Conservation (phyloP, 2,113 vertebrate species). For the Thomomys bottae region DNA sequence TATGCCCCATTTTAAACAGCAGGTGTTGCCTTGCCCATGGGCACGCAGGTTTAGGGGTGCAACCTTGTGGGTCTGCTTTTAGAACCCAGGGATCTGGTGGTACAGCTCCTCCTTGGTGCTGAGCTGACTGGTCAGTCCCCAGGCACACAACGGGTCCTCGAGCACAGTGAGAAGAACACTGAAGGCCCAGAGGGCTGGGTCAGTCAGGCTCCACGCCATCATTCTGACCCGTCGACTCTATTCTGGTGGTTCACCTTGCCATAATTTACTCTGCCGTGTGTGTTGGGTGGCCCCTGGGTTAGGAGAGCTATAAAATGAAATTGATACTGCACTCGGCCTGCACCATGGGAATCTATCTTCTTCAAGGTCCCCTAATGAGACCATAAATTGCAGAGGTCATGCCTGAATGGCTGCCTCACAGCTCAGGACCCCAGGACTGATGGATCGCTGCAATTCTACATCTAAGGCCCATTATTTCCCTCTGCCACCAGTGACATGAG, state of each 20-base stretch:
- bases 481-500: background rate
- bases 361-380: conserved; percentile 29
- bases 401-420: accelerated
- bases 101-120: background rate
- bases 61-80: background rate
- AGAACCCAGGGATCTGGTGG: background rate
- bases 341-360: background rate
- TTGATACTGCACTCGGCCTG: conserved; percentile 3
- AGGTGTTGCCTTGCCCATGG: background rate
- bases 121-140: accelerated
- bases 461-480: conserved; percentile 15
- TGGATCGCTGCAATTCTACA: background rate
- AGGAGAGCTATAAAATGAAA: conserved; percentile 32
- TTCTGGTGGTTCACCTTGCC: background rate
- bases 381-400: background rate
- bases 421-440: background rate
- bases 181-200: accelerated
- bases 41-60: background rate
- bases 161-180: background rate
- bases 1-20: accelerated
- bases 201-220: background rate
- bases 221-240: background rate
- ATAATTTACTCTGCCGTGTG: background rate
- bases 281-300: background rate
- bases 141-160: accelerated